A percentile compares a stretch with the other conserved stretches of the same genome.
Conservation (phyloP, 2,797 vertebrate species). For the Lacerta bilineata region DNA sequence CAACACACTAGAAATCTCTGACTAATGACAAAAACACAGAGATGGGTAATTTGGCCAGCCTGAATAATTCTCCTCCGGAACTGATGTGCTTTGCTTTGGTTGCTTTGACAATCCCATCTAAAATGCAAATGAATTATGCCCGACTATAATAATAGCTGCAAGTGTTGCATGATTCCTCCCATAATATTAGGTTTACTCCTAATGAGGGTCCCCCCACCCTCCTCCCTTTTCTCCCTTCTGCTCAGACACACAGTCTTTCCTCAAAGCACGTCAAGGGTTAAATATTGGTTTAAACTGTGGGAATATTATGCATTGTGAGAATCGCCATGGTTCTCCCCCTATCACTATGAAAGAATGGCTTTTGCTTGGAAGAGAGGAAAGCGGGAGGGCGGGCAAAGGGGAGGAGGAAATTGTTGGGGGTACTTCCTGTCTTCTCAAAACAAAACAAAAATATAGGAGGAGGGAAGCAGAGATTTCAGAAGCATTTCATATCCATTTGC, state of each 20-base stretch:
- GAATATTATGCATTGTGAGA: conserved; percentile 76
- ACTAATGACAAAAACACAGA: conserved; percentile 58
- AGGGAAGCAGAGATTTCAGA: conserved; percentile 78
- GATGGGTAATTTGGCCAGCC: conserved; percentile 64
- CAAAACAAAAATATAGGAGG: neutral
- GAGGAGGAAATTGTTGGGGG: conserved; percentile 72
- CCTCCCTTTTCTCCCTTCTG: conserved; percentile 3
- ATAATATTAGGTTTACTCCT: conserved; percentile 60
- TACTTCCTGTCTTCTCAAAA: conserved; percentile 80
- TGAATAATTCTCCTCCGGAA: conserved; percentile 47
- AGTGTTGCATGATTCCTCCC: conserved; percentile 40
- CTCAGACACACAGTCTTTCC: conserved; percentile 24
- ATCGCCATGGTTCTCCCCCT: conserved; percentile 79
- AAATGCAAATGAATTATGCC: conserved; percentile 71
- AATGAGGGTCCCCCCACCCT: conserved; percentile 35
- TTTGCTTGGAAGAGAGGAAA: conserved; percentile 73
- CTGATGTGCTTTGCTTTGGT: conserved; percentile 38
- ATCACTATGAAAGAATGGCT: conserved; percentile 82
- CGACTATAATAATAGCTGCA: conserved; percentile 45
- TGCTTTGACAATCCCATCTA: conserved; percentile 64
- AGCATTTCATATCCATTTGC: conserved; percentile 81
- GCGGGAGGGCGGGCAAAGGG: neutral
- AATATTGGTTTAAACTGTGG: conserved; percentile 76
- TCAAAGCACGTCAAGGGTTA: conserved; percentile 73
- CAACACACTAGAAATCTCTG: conserved; percentile 14